Base-by-base conservation (phyloP, 1,140 invertebrate genomes). In the Acyrthosiphon pisum region DNA sequence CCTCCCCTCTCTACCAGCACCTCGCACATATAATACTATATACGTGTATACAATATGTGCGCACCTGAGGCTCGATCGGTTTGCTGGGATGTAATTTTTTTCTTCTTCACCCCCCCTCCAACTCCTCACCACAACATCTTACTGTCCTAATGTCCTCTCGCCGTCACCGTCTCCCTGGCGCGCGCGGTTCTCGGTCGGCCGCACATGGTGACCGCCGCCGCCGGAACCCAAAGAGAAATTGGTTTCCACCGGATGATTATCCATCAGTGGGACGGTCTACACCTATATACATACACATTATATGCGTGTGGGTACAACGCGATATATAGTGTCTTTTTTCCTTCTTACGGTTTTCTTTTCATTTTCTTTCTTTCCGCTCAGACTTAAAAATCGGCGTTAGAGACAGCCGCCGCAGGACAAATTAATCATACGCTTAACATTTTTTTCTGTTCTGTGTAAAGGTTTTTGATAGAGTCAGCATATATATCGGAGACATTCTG, bases 41-140 rank as follows among this genome's bases (percentile, higher is more conserved):
- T 87, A 30, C 23, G 11, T 87, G 26, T 30, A 37, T 35, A 56
- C 56, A 53, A 56, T 89, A 60, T 60, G 53, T 60, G 50, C n/a
- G 60, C 90, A 84, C 76, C 91, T 84, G 91, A 92, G 91, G 53
- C 48, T 76, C 88, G 88, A 90, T 90, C 88, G 88, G 88, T 60
- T 90, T 90, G 8, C 50, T 22, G 48, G 48, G 50, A 1, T 35
- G 46, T 87, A 87, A 26, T 86, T 88, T 88, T 88, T 88, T 88
- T n/a, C 87, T 48, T 30, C n/a, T 35, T n/a, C n/a, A 44, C 23
- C 44, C 84, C 41, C 11, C 1, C 26, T 4, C 3, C 41, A 7
- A 6, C 37, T 9, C 44, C n/a, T 48, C 30, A 0, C 44, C 84
- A n/a, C 37, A 20, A 7, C 23, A 18, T 48, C 84, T n/a, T 87